Evolutionary conservation across 2,797 vertebrate species (phyloP), one percentile per base, ranked within the genome.

Genomic region (Sebastiscus tertius): DNA sequence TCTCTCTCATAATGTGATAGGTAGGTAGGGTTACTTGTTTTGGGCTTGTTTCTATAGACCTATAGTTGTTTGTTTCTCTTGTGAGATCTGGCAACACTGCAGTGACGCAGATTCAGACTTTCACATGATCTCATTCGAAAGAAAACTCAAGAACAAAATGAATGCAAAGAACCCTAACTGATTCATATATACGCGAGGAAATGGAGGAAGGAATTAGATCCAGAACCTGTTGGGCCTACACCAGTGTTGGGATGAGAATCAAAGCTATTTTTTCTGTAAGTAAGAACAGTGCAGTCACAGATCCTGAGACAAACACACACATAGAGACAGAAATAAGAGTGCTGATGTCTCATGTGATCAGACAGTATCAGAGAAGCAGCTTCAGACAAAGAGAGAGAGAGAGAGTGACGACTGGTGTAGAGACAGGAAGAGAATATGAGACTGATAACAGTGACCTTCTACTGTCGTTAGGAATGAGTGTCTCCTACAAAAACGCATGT

Each of bases 401-500:
- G n/a, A 71, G 27, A 64, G 61, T 24, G 61, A 65, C 16, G 81
- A 83, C 77, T 69, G 69, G 63, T 59, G 61, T 65, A 63, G 64
- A 78, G 77, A 73, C 49, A 73, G 39, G 42, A 20, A 52, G 27
- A 82, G 78, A 81, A 75, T 63, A 87, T 75, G 81, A 86, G 85
- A 87, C 69, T 62, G 83, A 87, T 87, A 81, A 84, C 83, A 60
- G 67, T 89, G 93, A 94, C 93, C 91, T 94, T 94, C 86, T 88
- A 73, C 88, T 91, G 90, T 89, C 89, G 34, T 91, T 86, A 82
- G 70, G 59, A 87, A 90, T 90, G 73, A 91, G 62, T 55, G 54
- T 90, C 87, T 88, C 63, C 70, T 39, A 58, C 61, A 69, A 16
- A 69, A 18, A 66, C 39, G 72, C 56, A 72, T 42, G 34, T 55